These are phyloP conservation scores for Planiliza haematocheilus DNA, from an alignment of 2,113 vertebrate species.

Conservation along the genomic window DNA sequence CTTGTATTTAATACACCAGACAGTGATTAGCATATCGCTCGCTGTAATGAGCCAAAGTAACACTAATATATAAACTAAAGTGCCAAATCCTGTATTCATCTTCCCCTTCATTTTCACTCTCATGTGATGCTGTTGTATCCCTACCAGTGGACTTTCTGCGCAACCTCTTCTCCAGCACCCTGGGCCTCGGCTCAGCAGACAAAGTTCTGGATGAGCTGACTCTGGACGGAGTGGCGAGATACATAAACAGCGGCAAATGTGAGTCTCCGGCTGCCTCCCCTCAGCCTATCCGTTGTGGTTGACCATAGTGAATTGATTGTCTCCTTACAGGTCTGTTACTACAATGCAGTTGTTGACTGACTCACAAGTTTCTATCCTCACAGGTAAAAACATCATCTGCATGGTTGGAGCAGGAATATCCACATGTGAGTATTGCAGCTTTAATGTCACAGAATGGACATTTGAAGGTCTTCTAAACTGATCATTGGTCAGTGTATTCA, in stretches of 20 bases:
- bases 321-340: not conserved
- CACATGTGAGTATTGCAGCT: conserved; percentile 81
- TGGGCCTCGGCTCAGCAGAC: conserved; percentile 86
- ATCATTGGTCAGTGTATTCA: not conserved
- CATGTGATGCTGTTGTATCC: conserved; percentile 1
- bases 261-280: conserved; percentile 50
- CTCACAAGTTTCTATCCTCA: not conserved
- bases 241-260: conserved; percentile 91
- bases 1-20: no score
- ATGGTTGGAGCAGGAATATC: conserved; percentile 94
- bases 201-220: conserved; percentile 90
- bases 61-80: no score
- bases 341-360: conserved; percentile 11
- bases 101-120: not conserved
- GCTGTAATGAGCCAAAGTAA: no score
- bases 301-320: not conserved
- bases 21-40: no score
- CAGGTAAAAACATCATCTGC: conserved; percentile 92
- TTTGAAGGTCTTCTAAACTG: not conserved
- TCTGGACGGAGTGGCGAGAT: conserved; percentile 87
- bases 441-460: not conserved
- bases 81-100: not conserved
- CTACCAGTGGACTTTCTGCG: conserved; percentile 92
- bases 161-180: conserved; percentile 87
- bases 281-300: not conserved